Percentiles rank a stretch among this genome's conserved stretches.
Evolutionary conservation across 2,113 vertebrate species (phyloP).

Genomic region (Sterrhoptilus dennistouni): DNA sequence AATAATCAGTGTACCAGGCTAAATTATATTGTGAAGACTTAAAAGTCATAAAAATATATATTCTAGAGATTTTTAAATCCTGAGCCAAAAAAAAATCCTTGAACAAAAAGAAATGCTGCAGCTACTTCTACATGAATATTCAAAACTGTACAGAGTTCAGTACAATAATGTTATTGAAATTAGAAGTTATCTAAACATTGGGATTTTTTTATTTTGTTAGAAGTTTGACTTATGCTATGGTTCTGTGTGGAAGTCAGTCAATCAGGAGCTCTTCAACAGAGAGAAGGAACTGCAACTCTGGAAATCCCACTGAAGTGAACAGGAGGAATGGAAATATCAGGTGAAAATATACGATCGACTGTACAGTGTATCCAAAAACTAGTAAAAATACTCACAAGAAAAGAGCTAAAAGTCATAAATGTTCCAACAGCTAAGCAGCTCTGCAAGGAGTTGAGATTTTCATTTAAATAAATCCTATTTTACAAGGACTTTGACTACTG

Average conservation of each 20-base stretch:
- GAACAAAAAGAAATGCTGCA: neutral
- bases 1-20: neutral
- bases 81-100: neutral
- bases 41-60: neutral
- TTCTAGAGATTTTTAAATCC: neutral
- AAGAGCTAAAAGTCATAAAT: neutral
- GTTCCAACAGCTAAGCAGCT: neutral
- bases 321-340: neutral
- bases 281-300: neutral
- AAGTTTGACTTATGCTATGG: constrained; percentile 15
- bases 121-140: neutral
- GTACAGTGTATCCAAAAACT: neutral
- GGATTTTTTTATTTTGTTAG: neutral
- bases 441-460: neutral
- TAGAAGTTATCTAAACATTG: neutral
- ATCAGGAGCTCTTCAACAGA: neutral
- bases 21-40: neutral
- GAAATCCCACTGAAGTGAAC: neutral
- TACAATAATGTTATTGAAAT: neutral
- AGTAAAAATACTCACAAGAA: neutral
- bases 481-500: neutral
- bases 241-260: neutral
- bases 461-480: neutral
- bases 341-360: neutral
- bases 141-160: neutral